A percentile compares a stretch with the other conserved stretches of the same genome.
phyloP scores from a whole-genome alignment of 2,797 vertebrate species.

The Sebastes vulpes region DNA sequence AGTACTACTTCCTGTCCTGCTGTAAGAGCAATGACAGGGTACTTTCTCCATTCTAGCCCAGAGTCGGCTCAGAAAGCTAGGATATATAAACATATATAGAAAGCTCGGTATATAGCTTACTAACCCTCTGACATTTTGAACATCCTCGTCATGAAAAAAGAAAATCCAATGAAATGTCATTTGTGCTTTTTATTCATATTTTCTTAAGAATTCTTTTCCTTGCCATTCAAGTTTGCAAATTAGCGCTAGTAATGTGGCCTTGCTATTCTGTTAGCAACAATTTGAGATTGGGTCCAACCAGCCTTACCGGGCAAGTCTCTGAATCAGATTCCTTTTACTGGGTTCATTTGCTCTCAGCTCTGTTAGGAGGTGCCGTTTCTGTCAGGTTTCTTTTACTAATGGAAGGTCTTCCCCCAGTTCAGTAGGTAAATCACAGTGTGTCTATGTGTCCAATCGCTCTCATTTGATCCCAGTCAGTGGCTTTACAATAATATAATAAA shows the following conservation, averaged over 20 bases:
- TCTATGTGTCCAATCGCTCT: not conserved
- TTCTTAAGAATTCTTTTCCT: not conserved
- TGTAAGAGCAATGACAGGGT: not conserved
- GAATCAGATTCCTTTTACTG: too few species aligned
- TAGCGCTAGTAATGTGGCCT: not conserved
- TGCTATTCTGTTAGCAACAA: not conserved
- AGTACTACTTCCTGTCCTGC: not conserved
- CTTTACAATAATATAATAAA: too few species aligned
- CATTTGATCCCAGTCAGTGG: not conserved
- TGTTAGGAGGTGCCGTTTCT: too few species aligned
- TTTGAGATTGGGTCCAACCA: not conserved
- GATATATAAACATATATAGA: too few species aligned
- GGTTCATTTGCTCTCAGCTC: not conserved
- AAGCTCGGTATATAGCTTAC: not conserved
- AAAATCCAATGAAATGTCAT: not conserved
- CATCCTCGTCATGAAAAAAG: not conserved
- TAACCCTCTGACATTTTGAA: not conserved
- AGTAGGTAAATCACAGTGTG: too few species aligned
- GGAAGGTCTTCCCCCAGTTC: too few species aligned
- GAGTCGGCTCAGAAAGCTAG: not conserved
- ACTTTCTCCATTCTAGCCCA: not conserved
- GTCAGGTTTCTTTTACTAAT: too few species aligned
- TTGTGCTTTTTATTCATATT: not conserved
- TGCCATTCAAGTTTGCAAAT: not conserved
- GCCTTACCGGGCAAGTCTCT: too few species aligned